Base-by-base conservation (phyloP, 2,888 invertebrate species). In the Formica aserva region DNA sequence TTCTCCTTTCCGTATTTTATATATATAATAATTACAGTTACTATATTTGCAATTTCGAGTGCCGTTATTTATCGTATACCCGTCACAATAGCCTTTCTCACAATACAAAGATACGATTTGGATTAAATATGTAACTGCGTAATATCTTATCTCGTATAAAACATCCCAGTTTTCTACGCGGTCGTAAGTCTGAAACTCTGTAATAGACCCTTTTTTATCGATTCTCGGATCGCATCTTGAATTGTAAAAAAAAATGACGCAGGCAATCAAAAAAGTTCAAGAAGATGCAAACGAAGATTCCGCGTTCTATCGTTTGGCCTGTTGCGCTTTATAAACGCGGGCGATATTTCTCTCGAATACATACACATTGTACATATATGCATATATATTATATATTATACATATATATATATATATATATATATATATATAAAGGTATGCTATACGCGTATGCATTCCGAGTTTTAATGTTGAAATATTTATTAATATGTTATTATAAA, bases 401-500 rank as follows among this genome's bases (percentile, higher is more conserved):
- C 3, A 8, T 29, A 62, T 45, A 2, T 48, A 57, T 57, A 22
- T 60, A 72, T 11, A 32, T 18, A 35, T 60, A 62, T 45, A 2
- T 48, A 57, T 57, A 22, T 60, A 72, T 11, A 32, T 18, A 35
- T 60, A 62, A 18, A 29, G 18, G 29, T 38, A 67, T 26, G 38
- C 55, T 15, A 15, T 13, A 41, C 3, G 22, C 52, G 29, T 67
- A 57, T 55, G 67, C 41, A 29, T 38, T 67, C 55, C 35, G 35
- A 71, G 85, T 87, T 52, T 45, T 85, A 87, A 57, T 83, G 69
- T 89, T 87, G 83, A 90, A 90, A 89, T 88, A 83, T 89, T 89
- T 91, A 91, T 91, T 91, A 89, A 86, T 87, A 87, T 82, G 82
- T 91, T 89, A 87, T 87, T 90, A 52, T 52, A 90, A 91, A 90